Percentiles rank a stretch among this genome's conserved stretches.
Conservation (phyloP, 1,140 invertebrate genomes). For the Drosophila varians region DNA sequence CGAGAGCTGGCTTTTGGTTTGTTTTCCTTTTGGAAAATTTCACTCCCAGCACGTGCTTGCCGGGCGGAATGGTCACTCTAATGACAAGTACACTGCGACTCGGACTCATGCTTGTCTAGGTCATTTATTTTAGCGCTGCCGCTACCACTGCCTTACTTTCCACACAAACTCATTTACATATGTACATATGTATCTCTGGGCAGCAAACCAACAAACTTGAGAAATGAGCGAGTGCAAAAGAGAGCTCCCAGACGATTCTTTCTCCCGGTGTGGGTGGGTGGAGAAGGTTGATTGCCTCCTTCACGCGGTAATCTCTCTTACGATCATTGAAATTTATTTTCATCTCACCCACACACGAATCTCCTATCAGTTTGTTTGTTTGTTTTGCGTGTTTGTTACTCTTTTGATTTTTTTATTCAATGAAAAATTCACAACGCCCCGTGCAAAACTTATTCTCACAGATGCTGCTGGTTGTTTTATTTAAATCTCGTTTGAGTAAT, state of each 20-base stretch:
- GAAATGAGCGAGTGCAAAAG: slow-evolving; percentile 74
- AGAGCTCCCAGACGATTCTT: slow-evolving; percentile 16
- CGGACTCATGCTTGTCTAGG: slow-evolving; percentile 53
- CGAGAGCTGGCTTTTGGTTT: slow-evolving; percentile 3
- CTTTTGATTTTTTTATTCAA: slow-evolving; percentile 41
- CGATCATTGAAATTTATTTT: slow-evolving; percentile 67
- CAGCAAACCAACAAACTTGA: slow-evolving; percentile 4
- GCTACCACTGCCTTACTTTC: slow-evolving; percentile 33
- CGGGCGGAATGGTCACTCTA: slow-evolving; percentile 61
- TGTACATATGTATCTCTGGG: too few species aligned
- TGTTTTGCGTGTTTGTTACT: slow-evolving; percentile 66
- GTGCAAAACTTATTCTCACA: slow-evolving; percentile 35
- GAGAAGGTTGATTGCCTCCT: background rate
- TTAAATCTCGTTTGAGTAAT: slow-evolving; percentile 54
- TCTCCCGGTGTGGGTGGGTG: slow-evolving; percentile 10
- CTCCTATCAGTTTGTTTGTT: slow-evolving; percentile 38
- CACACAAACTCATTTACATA: slow-evolving; percentile 22
- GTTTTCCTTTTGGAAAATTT: slow-evolving; percentile 65
- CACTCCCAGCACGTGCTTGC: slow-evolving; percentile 54
- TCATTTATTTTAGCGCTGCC: slow-evolving; percentile 49
- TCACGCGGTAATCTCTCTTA: background rate
- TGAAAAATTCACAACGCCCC: slow-evolving; percentile 50
- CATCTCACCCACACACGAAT: slow-evolving; percentile 46
- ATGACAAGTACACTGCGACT: slow-evolving; percentile 43
- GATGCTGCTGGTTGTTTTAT: slow-evolving; percentile 28